phyloP scores from a whole-genome alignment of 1,140 invertebrate genomes.

The Zaprionus inermis region DNA sequence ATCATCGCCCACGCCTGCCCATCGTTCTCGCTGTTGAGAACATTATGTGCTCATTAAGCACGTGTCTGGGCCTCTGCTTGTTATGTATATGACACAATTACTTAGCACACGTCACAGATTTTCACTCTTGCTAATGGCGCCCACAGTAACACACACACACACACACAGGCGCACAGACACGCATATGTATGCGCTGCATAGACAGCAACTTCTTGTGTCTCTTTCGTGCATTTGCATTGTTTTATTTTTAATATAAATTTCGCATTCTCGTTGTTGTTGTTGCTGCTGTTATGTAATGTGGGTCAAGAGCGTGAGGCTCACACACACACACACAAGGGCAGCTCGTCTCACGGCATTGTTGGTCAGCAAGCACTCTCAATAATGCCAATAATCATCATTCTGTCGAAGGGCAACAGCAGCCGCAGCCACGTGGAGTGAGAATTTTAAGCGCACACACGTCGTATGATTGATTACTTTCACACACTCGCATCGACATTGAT shows the following conservation, averaged over 20 bases:
- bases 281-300: constrained; percentile 53
- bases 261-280: constrained; percentile 67
- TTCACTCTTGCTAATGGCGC: constrained; percentile 67
- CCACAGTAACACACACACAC: constrained; percentile 31
- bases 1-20: no score
- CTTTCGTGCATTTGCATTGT: constrained; percentile 55
- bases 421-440: neutral
- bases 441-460: constrained; percentile 13
- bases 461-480: constrained; percentile 42
- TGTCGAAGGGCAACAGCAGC: constrained; percentile 31
- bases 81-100: constrained; percentile 72
- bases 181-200: neutral
- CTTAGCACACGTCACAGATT: constrained; percentile 72
- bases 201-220: constrained; percentile 22
- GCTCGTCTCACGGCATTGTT: constrained; percentile 21
- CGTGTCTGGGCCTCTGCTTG: constrained; percentile 48
- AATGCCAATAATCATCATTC: constrained; percentile 54
- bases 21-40: constrained; percentile 2
- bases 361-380: constrained; percentile 49
- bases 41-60: constrained; percentile 62
- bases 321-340: constrained; percentile 35
- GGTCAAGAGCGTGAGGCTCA: constrained; percentile 67
- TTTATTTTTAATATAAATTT: constrained; percentile 74
- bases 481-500: constrained; percentile 18
- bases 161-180: constrained; percentile 15